phyloP scores from a whole-genome alignment of 1,140 invertebrate species.

The Steinernema khuongi region DNA sequence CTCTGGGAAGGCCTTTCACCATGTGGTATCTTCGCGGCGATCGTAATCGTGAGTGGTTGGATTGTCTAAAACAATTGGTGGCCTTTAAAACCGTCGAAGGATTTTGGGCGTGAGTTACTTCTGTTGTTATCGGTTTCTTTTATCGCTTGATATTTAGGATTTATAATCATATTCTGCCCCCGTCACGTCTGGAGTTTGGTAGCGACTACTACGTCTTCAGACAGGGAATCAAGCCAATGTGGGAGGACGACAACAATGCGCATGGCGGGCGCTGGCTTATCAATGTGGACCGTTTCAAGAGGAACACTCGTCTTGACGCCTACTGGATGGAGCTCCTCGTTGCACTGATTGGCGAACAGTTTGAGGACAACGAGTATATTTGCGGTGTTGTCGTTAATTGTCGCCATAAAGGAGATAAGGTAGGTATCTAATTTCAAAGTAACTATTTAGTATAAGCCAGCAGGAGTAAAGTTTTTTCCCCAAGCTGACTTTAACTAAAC shows the following conservation, averaged over 20 bases:
- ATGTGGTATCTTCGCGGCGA: slow-evolving; percentile 96
- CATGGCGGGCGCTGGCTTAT: slow-evolving; percentile 90
- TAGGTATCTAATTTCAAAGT: slow-evolving; percentile 67
- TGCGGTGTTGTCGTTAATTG: slow-evolving; percentile 91
- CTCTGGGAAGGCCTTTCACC: slow-evolving; percentile 89
- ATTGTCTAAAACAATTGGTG: slow-evolving; percentile 84
- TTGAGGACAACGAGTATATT: slow-evolving; percentile 83
- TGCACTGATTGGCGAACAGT: slow-evolving; percentile 91
- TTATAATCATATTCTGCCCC: slow-evolving; percentile 87
- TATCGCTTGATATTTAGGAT: slow-evolving; percentile 67
- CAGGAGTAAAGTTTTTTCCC: no score
- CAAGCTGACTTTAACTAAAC: no score
- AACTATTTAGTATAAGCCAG: no score
- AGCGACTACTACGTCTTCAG: slow-evolving; percentile 89
- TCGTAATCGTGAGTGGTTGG: slow-evolving; percentile 80
- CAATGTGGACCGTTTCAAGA: slow-evolving; percentile 57
- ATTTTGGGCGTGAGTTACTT: slow-evolving; percentile 81
- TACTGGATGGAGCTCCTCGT: slow-evolving; percentile 90
- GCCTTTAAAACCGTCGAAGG: slow-evolving; percentile 94
- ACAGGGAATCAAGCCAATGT: slow-evolving; percentile 89
- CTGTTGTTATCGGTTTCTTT: slow-evolving; percentile 13
- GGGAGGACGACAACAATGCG: slow-evolving; percentile 87
- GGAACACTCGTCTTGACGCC: slow-evolving; percentile 75
- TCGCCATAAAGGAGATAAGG: slow-evolving; percentile 82
- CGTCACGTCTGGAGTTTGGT: slow-evolving; percentile 78